These are phyloP conservation scores for Stylophora pistillata DNA, from an alignment of 64 coral and sea anemone species.

Conservation along the genomic window DNA sequence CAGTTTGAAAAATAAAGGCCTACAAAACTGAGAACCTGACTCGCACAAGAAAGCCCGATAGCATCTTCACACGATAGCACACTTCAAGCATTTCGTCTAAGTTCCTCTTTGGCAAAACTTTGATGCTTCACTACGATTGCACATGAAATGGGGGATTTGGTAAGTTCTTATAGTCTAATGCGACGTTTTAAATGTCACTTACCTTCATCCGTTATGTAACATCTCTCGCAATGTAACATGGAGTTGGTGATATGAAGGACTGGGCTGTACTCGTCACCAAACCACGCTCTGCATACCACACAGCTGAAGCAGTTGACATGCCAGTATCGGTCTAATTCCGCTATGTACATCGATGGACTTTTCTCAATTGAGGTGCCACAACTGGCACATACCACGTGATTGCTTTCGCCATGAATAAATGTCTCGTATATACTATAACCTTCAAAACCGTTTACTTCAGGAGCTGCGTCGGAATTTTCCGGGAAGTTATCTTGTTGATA, in stretches of 20 bases:
- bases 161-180: neutral
- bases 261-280: conserved; percentile 55
- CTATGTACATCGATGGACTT: conserved; percentile 45
- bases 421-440: conserved; percentile 65
- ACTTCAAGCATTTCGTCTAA: no score
- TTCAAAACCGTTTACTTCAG: conserved; percentile 33
- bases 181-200: neutral
- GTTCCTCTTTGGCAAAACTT: no score
- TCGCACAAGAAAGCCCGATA: no score
- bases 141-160: no score
- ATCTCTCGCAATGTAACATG: conserved; percentile 69
- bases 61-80: no score
- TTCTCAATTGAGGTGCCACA: conserved; percentile 55
- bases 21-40: no score
- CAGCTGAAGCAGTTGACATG: conserved; percentile 60
- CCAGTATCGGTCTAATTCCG: conserved; percentile 66
- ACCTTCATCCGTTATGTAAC: conserved; percentile 71
- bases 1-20: no score
- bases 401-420: conserved; percentile 55
- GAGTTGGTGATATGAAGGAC: conserved; percentile 48
- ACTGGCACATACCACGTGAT: conserved; percentile 44
- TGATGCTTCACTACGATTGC: no score
- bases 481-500: neutral
- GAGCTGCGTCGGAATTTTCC: neutral
- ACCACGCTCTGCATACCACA: conserved; percentile 61